Evolutionary conservation across 2,797 vertebrate genomes (phyloP).

Genomic region (Garrulus glandarius): DNA sequence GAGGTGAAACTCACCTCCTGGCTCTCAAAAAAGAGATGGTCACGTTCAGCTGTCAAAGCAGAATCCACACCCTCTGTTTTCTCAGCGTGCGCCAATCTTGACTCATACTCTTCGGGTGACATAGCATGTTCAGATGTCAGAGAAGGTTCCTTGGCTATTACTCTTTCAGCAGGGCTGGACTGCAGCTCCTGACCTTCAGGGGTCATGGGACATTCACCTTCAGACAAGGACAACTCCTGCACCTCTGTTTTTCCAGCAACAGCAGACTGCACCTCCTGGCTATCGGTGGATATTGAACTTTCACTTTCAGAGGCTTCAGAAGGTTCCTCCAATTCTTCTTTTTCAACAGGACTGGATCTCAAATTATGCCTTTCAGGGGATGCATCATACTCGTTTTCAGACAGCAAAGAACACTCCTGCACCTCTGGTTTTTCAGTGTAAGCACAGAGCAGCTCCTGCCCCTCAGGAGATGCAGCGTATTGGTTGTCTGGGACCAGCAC

Average conservation of each 20-base stretch:
- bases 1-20: background rate
- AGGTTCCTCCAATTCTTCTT: conserved; percentile 7
- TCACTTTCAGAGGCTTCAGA: conserved; percentile 56
- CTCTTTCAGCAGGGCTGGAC: background rate
- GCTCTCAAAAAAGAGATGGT: background rate
- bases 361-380: background rate
- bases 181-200: conserved; percentile 35
- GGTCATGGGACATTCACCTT: conserved; percentile 44
- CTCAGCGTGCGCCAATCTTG: background rate
- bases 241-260: conserved; percentile 12
- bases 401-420: background rate
- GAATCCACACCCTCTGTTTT: background rate
- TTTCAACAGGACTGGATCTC: conserved; percentile 4
- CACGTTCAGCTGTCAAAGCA: background rate
- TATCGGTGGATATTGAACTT: conserved; percentile 33
- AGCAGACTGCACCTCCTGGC: conserved; percentile 4
- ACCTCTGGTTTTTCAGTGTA: background rate
- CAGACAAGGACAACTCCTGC: conserved; percentile 53
- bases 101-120: background rate
- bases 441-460: background rate
- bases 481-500: conserved; percentile 29
- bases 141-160: background rate
- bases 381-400: background rate
- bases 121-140: background rate
- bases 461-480: conserved; percentile 23